phyloP scores from a whole-genome alignment of 2,113 vertebrate genomes.

The Heterotis niloticus region DNA sequence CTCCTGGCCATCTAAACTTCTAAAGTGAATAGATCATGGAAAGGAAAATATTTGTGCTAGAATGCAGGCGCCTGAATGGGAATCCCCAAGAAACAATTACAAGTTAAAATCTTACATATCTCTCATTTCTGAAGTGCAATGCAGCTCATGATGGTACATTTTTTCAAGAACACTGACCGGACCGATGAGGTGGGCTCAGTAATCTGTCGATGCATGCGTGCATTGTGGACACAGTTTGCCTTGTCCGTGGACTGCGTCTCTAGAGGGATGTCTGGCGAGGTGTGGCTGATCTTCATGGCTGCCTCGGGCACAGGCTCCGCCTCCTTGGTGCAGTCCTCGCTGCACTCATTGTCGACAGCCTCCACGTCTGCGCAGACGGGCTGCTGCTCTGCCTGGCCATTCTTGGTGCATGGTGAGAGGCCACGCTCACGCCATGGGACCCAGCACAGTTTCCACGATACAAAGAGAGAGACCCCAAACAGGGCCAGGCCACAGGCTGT shows the following conservation, averaged over 20 bases:
- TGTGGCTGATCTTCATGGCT: conserved; percentile 97
- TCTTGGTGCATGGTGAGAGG: conserved; percentile 76
- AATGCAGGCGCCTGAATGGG: no score
- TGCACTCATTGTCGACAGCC: conserved; percentile 74
- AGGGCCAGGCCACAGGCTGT: conserved; percentile 94
- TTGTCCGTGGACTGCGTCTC: conserved; percentile 72
- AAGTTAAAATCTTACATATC: background rate
- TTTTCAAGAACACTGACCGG: conserved; percentile 62
- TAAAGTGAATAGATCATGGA: no score
- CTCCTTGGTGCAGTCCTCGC: conserved; percentile 74
- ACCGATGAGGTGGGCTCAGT: conserved; percentile 82
- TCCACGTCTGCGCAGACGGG: conserved; percentile 84
- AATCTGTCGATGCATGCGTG: conserved; percentile 82
- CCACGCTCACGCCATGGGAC: conserved; percentile 94
- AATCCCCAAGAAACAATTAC: background rate
- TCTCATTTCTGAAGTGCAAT: background rate
- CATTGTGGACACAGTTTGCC: conserved; percentile 78
- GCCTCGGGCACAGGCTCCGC: conserved; percentile 76
- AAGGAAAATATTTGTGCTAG: no score
- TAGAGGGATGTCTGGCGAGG: conserved; percentile 88
- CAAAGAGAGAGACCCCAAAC: conserved; percentile 94
- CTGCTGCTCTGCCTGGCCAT: conserved; percentile 81
- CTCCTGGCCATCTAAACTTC: background rate
- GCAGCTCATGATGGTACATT: background rate
- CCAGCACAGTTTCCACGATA: conserved; percentile 99